Base-by-base conservation (phyloP, 2,113 vertebrate genomes). In the Chloropsis cyanopogon region DNA sequence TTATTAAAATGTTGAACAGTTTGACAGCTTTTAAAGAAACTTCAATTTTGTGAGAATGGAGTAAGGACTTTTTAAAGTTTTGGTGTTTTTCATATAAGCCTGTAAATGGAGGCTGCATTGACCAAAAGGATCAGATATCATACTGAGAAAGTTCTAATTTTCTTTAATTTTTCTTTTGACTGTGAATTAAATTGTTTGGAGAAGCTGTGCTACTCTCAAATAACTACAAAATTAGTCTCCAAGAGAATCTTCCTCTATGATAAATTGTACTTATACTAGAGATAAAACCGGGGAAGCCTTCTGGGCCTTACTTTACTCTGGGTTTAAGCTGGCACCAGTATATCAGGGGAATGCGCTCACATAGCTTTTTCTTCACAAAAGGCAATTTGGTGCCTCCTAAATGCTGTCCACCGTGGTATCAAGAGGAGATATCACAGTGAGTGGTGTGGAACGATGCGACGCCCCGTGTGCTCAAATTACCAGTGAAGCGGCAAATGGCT, bases 361-460 rank as follows among this genome's bases (percentile, higher is more conserved):
- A 0, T 9, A 37, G 56, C 14, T 50, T 66, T 79, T 79, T 31
- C 49, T 79, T 44, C 44, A 18, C 1, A 2, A 14, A 41, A 41
- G 42, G 31, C 31, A 5, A 53, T 76, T 44, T 46, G 70, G n/a
- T 88, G 50, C 39, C 61, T 90, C 52, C 31, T 66, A 49, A 29
- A 9, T 4, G n/a, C 70, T 64, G n/a, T 11, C n/a, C 15, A 2
- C 18, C 6, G 25, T 12, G 42, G 28, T 35, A 26, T 28, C 26
- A 14, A 26, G 46, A 65, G 31, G 42, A 83, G 63, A 2, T 28
- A 12, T 13, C 41, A 23, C n/a, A 57, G 88, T 0, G 4, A 72
- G 50, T 3, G 37, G 14, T 49, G 50, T 31, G 71, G 54, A 69
- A 76, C 0, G 0, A 46, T 28, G 56, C 1, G 0, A 16, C 46